Evolutionary conservation across 1,140 invertebrate species (phyloP).

Genomic region (Hormaphis cornu): DNA sequence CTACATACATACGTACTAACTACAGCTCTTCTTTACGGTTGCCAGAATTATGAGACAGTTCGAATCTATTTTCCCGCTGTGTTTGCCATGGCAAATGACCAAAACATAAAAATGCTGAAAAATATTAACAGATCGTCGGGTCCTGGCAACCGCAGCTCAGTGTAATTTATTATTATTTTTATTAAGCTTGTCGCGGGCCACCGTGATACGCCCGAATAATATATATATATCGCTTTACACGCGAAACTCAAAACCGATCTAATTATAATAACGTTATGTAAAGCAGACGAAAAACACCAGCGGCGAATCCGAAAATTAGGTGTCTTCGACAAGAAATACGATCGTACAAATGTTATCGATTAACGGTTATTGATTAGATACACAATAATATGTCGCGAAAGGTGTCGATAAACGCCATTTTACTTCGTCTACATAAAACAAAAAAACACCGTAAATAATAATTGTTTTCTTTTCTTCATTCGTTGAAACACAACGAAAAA

Average conservation of each 20-base stretch:
- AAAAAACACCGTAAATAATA: too few relatives aligned
- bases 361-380: too few relatives aligned
- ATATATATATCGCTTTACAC: neutral
- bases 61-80: slow-evolving; percentile 30
- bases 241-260: neutral
- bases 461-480: too few relatives aligned
- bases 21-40: slow-evolving; percentile 23
- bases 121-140: slow-evolving; percentile 30
- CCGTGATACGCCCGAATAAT: neutral
- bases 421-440: too few relatives aligned
- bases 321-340: too few relatives aligned
- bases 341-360: too few relatives aligned
- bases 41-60: slow-evolving; percentile 33
- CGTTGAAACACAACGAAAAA: too few relatives aligned
- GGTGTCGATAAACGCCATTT: too few relatives aligned
- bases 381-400: too few relatives aligned
- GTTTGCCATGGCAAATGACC: slow-evolving; percentile 27
- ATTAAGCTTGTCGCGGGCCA: neutral
- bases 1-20: too few relatives aligned
- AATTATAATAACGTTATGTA: neutral
- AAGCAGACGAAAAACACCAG: too few relatives aligned
- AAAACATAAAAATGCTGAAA: slow-evolving; percentile 24
- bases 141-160: slow-evolving; percentile 20
- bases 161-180: neutral
- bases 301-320: too few relatives aligned